Evolutionary conservation across 2,888 invertebrate species (phyloP).

Genomic region (Athalia circularis): DNA sequence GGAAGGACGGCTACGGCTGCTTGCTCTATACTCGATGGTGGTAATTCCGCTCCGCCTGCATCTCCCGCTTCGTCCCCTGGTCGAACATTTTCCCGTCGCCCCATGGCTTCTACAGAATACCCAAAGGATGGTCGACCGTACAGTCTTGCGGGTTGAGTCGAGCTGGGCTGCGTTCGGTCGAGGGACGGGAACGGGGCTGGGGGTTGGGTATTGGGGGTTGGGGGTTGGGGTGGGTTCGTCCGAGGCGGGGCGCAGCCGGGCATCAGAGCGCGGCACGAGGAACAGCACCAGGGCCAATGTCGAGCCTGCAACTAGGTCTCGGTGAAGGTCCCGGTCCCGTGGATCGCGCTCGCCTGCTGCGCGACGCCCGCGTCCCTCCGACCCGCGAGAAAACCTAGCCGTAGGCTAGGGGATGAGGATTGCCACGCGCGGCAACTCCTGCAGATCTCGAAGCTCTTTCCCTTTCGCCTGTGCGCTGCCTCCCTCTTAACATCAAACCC

Average conservation of each 20-base stretch:
- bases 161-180: slow-evolving; percentile 48
- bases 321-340: slow-evolving; percentile 68
- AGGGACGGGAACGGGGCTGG: background rate
- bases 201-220: background rate
- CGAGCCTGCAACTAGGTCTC: slow-evolving; percentile 70
- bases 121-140: no score
- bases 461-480: slow-evolving; percentile 16
- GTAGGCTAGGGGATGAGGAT: slow-evolving; percentile 40
- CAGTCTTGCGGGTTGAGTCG: no score
- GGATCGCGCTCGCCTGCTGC: slow-evolving; percentile 21
- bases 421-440: slow-evolving; percentile 31
- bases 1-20: no score
- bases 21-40: slow-evolving; percentile 15
- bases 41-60: background rate
- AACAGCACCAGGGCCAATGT: slow-evolving; percentile 67
- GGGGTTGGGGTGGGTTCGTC: slow-evolving; percentile 6
- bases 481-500: background rate
- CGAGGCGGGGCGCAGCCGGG: slow-evolving; percentile 53
- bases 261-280: slow-evolving; percentile 47
- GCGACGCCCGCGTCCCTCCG: slow-evolving; percentile 51
- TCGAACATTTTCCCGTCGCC: no score
- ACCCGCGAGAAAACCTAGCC: slow-evolving; percentile 43
- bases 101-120: no score
- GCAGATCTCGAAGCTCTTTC: slow-evolving; percentile 16
- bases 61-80: no score